phyloP scores from a whole-genome alignment of 2,113 vertebrate species.

The Synodontis membranacea region DNA sequence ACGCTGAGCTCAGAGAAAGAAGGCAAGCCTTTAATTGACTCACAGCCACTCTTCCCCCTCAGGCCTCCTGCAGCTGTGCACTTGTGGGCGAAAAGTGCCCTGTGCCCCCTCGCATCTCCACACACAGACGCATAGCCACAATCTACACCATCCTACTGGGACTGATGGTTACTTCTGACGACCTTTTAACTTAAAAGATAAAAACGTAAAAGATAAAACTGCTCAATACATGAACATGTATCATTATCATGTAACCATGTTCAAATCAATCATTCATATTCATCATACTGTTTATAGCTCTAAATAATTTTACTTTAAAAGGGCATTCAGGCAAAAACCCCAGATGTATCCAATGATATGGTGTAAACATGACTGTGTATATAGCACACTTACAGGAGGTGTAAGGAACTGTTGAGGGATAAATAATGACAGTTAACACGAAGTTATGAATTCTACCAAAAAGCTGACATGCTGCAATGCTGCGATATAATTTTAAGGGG shows the following conservation, averaged over 20 bases:
- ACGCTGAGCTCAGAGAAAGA: conserved; percentile 71
- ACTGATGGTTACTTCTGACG: not conserved
- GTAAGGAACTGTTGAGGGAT: too few relatives aligned
- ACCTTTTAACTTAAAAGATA: not conserved
- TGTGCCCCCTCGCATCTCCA: conserved; percentile 50
- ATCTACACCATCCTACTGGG: not conserved
- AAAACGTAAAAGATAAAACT: not conserved
- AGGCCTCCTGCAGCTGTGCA: conserved; percentile 68
- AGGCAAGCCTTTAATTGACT: conserved; percentile 75
- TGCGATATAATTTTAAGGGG: not conserved
- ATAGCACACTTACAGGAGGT: too few relatives aligned
- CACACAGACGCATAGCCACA: conserved; percentile 2
- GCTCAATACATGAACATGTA: too few relatives aligned
- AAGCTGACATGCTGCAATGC: too few relatives aligned
- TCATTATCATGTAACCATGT: not conserved
- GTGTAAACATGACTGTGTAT: too few relatives aligned
- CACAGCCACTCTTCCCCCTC: conserved; percentile 64
- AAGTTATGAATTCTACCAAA: too few relatives aligned
- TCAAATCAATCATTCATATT: not conserved
- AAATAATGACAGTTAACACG: too few relatives aligned
- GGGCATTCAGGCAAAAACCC: too few relatives aligned
- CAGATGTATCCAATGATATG: too few relatives aligned
- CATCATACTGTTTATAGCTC: too few relatives aligned
- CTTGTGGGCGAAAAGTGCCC: conserved; percentile 63
- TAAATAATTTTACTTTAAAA: too few relatives aligned